These are phyloP conservation scores for Isurus oxyrinchus DNA, from an alignment of 2,113 vertebrate genomes.

Conservation along the genomic window DNA sequence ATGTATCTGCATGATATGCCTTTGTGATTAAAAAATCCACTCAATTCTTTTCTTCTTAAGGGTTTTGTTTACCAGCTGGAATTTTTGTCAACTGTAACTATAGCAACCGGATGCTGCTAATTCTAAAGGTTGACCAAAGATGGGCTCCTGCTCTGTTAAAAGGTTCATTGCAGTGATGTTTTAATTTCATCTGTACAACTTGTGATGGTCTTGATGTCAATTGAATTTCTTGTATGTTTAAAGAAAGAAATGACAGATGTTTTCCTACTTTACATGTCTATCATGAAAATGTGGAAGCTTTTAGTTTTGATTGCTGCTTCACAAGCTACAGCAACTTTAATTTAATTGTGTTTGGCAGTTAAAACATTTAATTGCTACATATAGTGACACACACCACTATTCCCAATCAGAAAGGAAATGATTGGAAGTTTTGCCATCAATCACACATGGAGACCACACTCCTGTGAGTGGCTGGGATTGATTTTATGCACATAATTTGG, in stretches of 20 bases:
- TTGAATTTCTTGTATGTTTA: not conserved
- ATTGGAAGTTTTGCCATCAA: not conserved
- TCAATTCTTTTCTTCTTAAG: not conserved
- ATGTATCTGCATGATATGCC: not conserved
- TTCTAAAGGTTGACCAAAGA: not conserved
- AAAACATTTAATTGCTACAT: not conserved
- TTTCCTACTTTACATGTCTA: not conserved
- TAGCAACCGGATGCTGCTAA: not conserved
- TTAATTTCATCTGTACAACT: not conserved
- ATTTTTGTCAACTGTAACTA: not conserved
- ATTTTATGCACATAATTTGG: not conserved
- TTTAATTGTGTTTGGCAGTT: not conserved
- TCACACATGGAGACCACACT: not conserved
- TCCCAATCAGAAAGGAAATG: not conserved
- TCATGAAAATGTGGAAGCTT: not conserved
- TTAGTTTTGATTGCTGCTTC: not conserved
- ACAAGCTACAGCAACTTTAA: not conserved
- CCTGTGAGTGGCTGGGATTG: not conserved
- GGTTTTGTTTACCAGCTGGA: not conserved
- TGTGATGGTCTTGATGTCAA: not conserved
- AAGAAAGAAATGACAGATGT: not conserved
- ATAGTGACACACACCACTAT: not conserved
- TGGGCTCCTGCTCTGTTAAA: not conserved
- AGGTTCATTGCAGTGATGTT: not conserved
- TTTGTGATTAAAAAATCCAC: not conserved